Base-by-base conservation (phyloP, 1,140 invertebrate species). In the Heliconius hermathena region DNA sequence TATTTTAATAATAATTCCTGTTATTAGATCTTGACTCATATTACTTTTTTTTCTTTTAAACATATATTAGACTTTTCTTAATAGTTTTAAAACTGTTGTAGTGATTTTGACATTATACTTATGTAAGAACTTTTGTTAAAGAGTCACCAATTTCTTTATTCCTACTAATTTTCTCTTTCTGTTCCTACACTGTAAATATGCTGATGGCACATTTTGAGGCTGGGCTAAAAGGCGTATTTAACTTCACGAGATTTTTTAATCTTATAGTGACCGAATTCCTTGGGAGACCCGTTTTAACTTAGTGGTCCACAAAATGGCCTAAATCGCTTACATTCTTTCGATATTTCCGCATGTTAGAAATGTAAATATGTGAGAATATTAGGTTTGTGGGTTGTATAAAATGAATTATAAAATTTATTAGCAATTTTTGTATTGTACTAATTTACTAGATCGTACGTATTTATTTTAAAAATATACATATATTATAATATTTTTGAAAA, bases 21-120 rank as follows among this genome's bases (percentile, higher is more conserved):
- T 26, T 29, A 29, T 66, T 26, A 66, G 60, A 66, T 29, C 60
- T 66, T 66, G 60, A n/a, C 60, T 66, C 54, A 57, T 57, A 60
- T 22, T 60, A 20, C 8, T 13, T 29, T 26, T 9, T 26, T 26
- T 60, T 60, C 18, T 57, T 57, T 57, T n/a, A 22, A n/a, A 60
- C 5, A 22, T n/a, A 9, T 60, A 60, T 22, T n/a, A n/a, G 22
- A 11, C 18, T 8, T 60, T 60, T 26, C 22, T 26, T 26, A 26
- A 60, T 60, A 60, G 22, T 60, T 3, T 26, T 11, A 13, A 26
- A 26, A 9, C 4, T n/a, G n/a, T 22, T 60, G 9, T 3, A 16
- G 4, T 33, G 13, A 52, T 52, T 13, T 5, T 36, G 5, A 36
- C 16, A 52, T 52, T 52, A 52, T 4, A 20, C 0, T 52, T 52